Evolutionary conservation across 2,888 invertebrate species (phyloP).

Genomic region (Heliconius erato): DNA sequence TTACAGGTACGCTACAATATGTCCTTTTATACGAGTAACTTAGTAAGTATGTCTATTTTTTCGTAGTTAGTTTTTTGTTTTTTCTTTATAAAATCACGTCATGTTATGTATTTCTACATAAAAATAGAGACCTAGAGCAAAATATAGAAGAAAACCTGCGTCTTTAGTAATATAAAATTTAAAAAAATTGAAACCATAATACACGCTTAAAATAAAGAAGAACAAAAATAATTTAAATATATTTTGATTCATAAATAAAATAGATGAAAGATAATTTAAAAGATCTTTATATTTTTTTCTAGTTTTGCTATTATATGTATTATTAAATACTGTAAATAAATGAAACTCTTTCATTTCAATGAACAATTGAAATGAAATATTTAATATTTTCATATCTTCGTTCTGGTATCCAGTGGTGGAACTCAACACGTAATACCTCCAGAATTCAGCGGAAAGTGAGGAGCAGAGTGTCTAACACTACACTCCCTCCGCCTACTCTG

Average conservation of each 20-base stretch:
- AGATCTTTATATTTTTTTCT: background rate
- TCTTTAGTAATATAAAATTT: background rate
- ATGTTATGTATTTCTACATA: background rate
- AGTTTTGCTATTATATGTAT: background rate
- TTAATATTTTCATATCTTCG: no score
- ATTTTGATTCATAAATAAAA: background rate
- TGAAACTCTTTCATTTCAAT: no score
- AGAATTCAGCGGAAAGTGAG: no score
- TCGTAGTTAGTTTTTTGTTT: background rate
- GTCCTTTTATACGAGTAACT: background rate
- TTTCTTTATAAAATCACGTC: background rate
- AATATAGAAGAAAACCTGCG: background rate
- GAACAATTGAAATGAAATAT: no score
- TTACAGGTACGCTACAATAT: slow-evolving; percentile 15
- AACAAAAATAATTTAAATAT: background rate
- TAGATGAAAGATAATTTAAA: background rate
- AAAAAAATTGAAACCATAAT: background rate
- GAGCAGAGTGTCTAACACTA: no score
- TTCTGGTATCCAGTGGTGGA: no score
- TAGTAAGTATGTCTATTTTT: background rate
- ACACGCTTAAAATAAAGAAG: background rate
- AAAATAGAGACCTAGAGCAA: background rate
- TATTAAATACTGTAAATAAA: background rate
- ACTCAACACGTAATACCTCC: no score
- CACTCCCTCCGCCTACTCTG: no score